Percentiles rank a stretch among this genome's conserved stretches.
Evolutionary conservation across 2,113 vertebrate genomes (phyloP).

Genomic region (Engystomops pustulosus): DNA sequence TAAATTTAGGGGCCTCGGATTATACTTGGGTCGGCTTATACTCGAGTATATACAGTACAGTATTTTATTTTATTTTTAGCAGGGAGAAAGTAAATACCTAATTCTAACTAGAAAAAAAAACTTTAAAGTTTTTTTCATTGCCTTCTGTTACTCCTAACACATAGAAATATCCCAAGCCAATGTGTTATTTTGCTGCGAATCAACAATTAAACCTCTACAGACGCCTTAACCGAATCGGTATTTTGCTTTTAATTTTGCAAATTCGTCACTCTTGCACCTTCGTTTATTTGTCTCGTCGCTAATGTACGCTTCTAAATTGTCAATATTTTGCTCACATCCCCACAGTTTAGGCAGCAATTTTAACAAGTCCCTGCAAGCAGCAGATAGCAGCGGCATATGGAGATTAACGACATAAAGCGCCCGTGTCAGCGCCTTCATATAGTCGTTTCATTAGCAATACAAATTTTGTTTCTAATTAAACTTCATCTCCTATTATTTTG

Average conservation of each 20-base stretch:
- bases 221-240: background rate
- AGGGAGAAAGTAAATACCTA: too few relatives aligned
- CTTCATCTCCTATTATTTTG: constrained; percentile 45
- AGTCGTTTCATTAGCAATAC: constrained; percentile 54
- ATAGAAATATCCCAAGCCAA: background rate
- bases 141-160: background rate
- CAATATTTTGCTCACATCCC: constrained; percentile 27
- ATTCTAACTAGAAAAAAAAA: background rate
- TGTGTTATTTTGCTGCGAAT: background rate
- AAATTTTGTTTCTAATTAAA: constrained; percentile 55
- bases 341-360: constrained; percentile 25
- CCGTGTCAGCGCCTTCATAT: constrained; percentile 40
- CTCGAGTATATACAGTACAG: too few relatives aligned
- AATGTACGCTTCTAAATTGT: background rate
- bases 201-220: background rate
- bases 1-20: too few relatives aligned
- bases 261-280: background rate
- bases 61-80: too few relatives aligned
- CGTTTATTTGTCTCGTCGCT: background rate
- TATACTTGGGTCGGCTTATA: too few relatives aligned
- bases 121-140: background rate
- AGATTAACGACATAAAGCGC: constrained; percentile 48
- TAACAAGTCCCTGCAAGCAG: constrained; percentile 41
- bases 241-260: background rate
- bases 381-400: constrained; percentile 50